phyloP scores from a whole-genome alignment of 2,797 vertebrate species.

The Anguilla pacifica region DNA sequence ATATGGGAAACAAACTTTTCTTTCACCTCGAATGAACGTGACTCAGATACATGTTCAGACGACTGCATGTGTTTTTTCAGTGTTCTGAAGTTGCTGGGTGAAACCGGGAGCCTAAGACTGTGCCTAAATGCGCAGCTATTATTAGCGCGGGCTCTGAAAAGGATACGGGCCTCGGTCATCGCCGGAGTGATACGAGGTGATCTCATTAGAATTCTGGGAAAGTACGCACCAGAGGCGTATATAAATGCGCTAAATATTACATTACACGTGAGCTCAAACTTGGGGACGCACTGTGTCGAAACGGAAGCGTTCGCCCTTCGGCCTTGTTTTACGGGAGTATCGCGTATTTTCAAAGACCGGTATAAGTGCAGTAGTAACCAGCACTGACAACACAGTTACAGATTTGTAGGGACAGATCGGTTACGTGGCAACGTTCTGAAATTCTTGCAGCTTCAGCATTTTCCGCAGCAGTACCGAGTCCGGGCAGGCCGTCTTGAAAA shows the following conservation, averaged over 20 bases:
- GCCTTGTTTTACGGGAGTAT: neutral
- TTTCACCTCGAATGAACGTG: neutral
- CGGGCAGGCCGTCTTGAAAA: too few relatives aligned
- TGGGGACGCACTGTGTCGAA: neutral
- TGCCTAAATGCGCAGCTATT: neutral
- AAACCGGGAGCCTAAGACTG: neutral
- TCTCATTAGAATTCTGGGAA: neutral
- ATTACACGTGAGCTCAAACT: neutral
- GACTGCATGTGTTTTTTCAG: neutral
- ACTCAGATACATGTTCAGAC: neutral
- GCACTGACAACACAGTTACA: neutral
- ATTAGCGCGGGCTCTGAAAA: conserved; percentile 1
- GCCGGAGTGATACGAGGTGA: neutral
- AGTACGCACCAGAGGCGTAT: neutral
- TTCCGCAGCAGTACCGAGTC: neutral
- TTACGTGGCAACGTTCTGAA: neutral
- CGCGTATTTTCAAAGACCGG: neutral
- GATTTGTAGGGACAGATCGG: neutral
- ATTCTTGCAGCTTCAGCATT: neutral
- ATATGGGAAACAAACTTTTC: neutral
- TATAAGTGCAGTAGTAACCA: neutral
- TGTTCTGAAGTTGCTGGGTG: neutral
- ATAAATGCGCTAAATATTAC: neutral
- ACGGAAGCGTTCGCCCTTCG: neutral
- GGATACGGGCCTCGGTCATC: neutral